Evolutionary conservation across 1,140 invertebrate genomes (phyloP).

Genomic region (Meloidogyne chitwoodi): DNA sequence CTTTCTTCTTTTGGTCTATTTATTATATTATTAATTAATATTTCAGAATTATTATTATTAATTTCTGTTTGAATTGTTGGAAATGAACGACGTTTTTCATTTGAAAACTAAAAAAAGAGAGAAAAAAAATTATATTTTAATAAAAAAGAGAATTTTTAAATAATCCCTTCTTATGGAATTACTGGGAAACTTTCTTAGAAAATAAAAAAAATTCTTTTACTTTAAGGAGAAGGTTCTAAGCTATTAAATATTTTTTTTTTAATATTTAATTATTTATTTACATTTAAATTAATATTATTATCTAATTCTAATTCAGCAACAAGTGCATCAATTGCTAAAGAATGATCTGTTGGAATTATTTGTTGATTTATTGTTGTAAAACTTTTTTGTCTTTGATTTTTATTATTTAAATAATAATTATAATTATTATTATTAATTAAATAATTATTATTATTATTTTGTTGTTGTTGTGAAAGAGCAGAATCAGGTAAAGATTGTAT

Average conservation of each 20-base stretch:
- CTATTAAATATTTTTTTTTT: no score
- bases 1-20: conserved; percentile 30
- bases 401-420: neutral
- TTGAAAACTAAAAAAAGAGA: neutral
- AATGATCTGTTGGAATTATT: conserved; percentile 28
- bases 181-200: no score
- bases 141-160: no score
- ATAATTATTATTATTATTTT: neutral
- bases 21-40: neutral
- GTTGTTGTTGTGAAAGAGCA: conserved; percentile 8
- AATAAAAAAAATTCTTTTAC: no score
- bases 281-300: conserved; percentile 45
- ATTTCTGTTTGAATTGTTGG: conserved; percentile 39
- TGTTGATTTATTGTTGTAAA: neutral
- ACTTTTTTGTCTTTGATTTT: neutral
- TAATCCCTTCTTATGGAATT: no score
- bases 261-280: no score
- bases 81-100: conserved; percentile 52
- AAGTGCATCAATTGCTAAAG: conserved; percentile 49
- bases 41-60: conserved; percentile 3
- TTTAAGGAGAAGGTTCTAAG: no score
- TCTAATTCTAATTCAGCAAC: conserved; percentile 58
- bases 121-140: neutral
- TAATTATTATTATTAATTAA: neutral
- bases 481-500: conserved; percentile 56